Evolutionary conservation across 2,888 invertebrate species (phyloP), one percentile per base, ranked within the genome.

Genomic region (Eupithecia dodoneata): DNA sequence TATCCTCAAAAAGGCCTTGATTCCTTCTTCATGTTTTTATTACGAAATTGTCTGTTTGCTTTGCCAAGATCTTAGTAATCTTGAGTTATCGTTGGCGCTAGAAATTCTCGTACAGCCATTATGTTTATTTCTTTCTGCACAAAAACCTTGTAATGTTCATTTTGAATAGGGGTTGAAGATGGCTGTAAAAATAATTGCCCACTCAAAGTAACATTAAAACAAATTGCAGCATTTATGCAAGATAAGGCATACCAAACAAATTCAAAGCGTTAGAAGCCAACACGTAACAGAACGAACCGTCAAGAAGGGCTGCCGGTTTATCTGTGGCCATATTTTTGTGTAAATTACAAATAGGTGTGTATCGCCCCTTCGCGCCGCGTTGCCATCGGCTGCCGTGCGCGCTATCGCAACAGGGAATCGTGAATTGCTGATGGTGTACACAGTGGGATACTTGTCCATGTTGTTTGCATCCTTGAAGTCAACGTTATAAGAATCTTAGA

Each of bases 261-360:
- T 89, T 87, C 85, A 83, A 81, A 78, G 78, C 87, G 83, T 85
- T 87, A 85, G 74, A 85, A 83, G 85, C 83, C 84, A 86, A 86
- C 86, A 85, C 86, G 84, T 63, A 63, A 10, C 85, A 83, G 89
- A 91, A 90, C 90, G 91, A 93, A 91, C 89, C 87, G 88, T 87
- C 85, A 88, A 88, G 89, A 87, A 89, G 87, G 85, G 81, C 84
- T 87, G 85, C 87, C 87, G 82, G 87, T 88, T 91, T 93, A 94
- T 94, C 93, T 92, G 84, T 83, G 84, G 87, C 91, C 91, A 94
- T 94, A 94, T 94, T 94, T 94, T 94, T 92, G 91, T 93, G 92
- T 94, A 94, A 94, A 94, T 94, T 94, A 94, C 94, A 93, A 94
- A 94, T 93, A 93, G 93, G 93, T 91, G 91, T 88, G 89, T 88